Base-by-base conservation (phyloP, 2,113 vertebrate species). In the Columba livia region DNA sequence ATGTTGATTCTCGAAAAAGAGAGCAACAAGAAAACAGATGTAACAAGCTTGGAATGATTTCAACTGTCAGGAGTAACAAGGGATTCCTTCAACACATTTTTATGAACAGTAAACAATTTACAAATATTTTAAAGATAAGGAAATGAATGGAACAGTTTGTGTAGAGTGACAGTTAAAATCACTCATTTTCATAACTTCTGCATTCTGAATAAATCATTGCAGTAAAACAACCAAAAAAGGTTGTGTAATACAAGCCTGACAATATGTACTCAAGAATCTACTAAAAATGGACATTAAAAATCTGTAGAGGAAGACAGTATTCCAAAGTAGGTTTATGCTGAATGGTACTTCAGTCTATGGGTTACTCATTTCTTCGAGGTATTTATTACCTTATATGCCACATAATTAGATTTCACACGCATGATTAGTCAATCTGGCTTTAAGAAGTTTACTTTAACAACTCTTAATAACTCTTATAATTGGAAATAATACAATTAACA, bases 1-100 rank as follows among this genome's bases (percentile, higher is more conserved):
- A 96, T 92, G 91, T 1, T 79, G 95, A 93, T 79, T 97, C 98
- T 98, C 96, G 48, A 87, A 84, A 90, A 91, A 96, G 54, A 97
- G 31, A 92, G 28, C 15, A 85, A 94, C 54, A 86, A 57, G 86
- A 93, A 94, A 87, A 85, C 26, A 89, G 90, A 78, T 47, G 47
- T 58, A 93, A 90, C 15, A 50, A 94, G 61, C 36, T 51, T 85
- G 64, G 24, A 93, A 88, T 66, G n/a, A 92, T 85, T 56, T 91
- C 10, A 47, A n/a, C 66, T 56, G 12, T 48, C 51, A 84, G 38
- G 31, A 82, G 21, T 36, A 83, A 34, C 26, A 87, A 60, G 23
- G 6, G 34, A 93, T 73, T 75, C 31, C 18, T 77, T 89, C 54
- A 54, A 67, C 7, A 2, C 9, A 69, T 66, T 74, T 72, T 88